Evolutionary conservation across 2,797 vertebrate genomes (phyloP).

Genomic region (Lacerta viridis): DNA sequence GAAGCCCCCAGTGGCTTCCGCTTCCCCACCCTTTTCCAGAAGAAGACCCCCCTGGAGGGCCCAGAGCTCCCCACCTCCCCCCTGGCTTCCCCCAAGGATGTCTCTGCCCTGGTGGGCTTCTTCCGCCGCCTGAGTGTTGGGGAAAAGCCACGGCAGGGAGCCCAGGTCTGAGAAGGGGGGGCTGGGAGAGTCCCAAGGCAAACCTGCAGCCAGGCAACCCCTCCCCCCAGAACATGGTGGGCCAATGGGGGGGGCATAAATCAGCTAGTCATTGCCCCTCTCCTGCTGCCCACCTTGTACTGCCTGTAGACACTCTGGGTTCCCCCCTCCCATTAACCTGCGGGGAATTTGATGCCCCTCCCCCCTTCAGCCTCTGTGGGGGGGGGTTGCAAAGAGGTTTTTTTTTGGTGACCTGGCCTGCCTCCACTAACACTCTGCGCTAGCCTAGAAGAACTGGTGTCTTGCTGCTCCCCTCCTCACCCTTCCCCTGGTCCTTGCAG

Average conservation of each 20-base stretch:
- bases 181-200: too few relatives aligned
- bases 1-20: not conserved
- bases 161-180: not conserved
- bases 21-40: constrained; percentile 27
- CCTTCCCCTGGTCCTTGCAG: not conserved
- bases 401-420: not conserved
- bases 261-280: too few relatives aligned
- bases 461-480: not conserved
- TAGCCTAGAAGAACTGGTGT: not conserved
- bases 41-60: not conserved
- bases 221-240: too few relatives aligned
- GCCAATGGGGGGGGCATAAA: too few relatives aligned
- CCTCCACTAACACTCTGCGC: not conserved
- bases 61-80: accelerated
- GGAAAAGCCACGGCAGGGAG: not conserved
- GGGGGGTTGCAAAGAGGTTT: too few relatives aligned
- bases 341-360: too few relatives aligned
- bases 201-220: accelerated
- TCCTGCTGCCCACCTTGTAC: too few relatives aligned
- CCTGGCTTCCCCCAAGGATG: not conserved
- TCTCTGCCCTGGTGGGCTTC: constrained; percentile 27
- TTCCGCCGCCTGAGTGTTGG: constrained; percentile 10
- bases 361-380: too few relatives aligned
- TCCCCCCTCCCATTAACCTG: too few relatives aligned
- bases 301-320: too few relatives aligned